A percentile compares a stretch with the other conserved stretches of the same genome.
phyloP scores from a whole-genome alignment of 2,888 invertebrate genomes.

The Acronicta aceris region DNA sequence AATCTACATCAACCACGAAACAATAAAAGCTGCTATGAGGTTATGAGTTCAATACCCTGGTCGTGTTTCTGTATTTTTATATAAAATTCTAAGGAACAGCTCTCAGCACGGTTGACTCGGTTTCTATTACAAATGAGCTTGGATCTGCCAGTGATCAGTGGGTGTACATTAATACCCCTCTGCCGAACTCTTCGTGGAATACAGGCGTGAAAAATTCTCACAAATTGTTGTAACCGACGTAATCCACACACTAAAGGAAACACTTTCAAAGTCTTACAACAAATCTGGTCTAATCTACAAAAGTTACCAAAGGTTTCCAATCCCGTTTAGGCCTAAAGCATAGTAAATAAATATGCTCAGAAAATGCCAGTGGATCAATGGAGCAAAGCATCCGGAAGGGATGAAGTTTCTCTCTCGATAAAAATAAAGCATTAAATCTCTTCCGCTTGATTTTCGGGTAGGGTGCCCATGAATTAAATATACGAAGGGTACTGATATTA shows the following conservation, averaged over 20 bases:
- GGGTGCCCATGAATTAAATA: slow-evolving; percentile 38
- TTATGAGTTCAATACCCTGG: too few species aligned
- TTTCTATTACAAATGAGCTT: too few species aligned
- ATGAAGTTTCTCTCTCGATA: slow-evolving; percentile 54
- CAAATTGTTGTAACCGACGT: too few species aligned
- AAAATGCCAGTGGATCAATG: slow-evolving; percentile 49
- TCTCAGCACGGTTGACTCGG: too few species aligned
- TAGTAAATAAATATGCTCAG: slow-evolving; percentile 52
- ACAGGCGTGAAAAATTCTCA: too few species aligned
- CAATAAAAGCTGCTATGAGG: too few species aligned
- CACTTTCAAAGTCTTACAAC: neutral
- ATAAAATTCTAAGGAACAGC: too few species aligned
- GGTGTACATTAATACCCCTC: too few species aligned
- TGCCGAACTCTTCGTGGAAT: too few species aligned
- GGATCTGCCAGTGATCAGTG: too few species aligned
- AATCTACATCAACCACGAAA: too few species aligned
- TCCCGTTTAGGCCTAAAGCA: slow-evolving; percentile 21
- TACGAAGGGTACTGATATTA: neutral
- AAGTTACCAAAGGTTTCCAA: slow-evolving; percentile 10
- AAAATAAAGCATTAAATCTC: slow-evolving; percentile 61
- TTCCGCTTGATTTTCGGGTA: slow-evolving; percentile 58
- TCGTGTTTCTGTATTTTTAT: too few species aligned
- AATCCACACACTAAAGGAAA: slow-evolving; percentile 8
- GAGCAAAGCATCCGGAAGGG: slow-evolving; percentile 51
- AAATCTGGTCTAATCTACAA: slow-evolving; percentile 13